These are phyloP conservation scores for Rhyacophila brunnea DNA, from an alignment of 1,140 invertebrate genomes.

Conservation along the genomic window DNA sequence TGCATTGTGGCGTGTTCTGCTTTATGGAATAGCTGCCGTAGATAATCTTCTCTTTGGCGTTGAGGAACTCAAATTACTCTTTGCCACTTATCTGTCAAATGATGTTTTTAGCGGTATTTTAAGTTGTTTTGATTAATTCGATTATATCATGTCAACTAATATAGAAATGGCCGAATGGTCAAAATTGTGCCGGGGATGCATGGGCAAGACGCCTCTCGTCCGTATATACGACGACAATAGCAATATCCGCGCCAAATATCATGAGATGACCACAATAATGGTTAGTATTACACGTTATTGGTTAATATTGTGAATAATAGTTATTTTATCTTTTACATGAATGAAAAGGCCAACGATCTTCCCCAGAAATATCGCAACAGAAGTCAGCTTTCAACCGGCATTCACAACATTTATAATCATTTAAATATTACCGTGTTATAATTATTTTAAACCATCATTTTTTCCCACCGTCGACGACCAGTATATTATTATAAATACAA, in stretches of 20 bases:
- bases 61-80: constrained; percentile 23
- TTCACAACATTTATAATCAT: background rate
- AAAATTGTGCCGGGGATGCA: constrained; percentile 50
- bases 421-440: too few species aligned
- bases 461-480: too few species aligned
- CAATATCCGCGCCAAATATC: constrained; percentile 44
- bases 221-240: constrained; percentile 43
- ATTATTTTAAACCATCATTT: too few species aligned
- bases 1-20: constrained; percentile 18
- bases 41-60: constrained; percentile 55
- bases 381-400: too few species aligned
- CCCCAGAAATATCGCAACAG: too few species aligned
- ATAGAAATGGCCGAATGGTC: constrained; percentile 49
- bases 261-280: constrained; percentile 46
- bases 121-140: too few species aligned
- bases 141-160: constrained; percentile 15
- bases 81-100: constrained; percentile 24
- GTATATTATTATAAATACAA: too few species aligned
- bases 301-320: background rate
- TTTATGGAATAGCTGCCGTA: constrained; percentile 47
- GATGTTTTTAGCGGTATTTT: too few species aligned
- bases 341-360: background rate
- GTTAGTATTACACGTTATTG: constrained; percentile 35
- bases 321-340: background rate
- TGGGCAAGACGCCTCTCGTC: constrained; percentile 44